Evolutionary conservation across 2,797 vertebrate species (phyloP), one percentile per base, ranked within the genome.

Genomic region (Atherinosoma microstoma): DNA sequence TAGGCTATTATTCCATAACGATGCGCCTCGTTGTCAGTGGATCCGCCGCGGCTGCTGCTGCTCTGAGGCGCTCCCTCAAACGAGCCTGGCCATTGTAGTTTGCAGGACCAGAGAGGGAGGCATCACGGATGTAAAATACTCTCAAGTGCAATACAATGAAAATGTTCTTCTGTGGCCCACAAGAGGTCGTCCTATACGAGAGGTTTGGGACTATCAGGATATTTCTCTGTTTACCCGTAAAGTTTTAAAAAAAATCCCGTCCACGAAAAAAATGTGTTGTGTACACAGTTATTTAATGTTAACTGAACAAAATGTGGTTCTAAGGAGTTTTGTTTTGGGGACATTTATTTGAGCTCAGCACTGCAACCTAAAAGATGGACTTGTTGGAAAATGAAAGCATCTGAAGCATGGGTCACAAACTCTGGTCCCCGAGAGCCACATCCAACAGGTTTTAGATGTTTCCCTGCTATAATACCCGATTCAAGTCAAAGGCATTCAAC

Each of bases 11-110:
- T 60, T 83, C 76, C 70, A 56, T 63, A 63, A 3, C 49, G 0
- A 24, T 18, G 78, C 51, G 73, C 62, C 51, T 73, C 58, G 63
- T 58, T 58, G 45, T 59, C 35, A 36, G 79, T 47, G 47, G 6
- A 60, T 47, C 0, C 35, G 64, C 72, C 18, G 60, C 64, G 56
- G 63, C 69, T 38, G 76, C 75, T 72, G 73, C 76, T 36, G 22
- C 63, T 58, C 83, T 72, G 47, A 73, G 69, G 75, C 58, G 83
- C 66, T 80, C 76, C 74, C 84, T 91, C 82, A 84, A 3, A 67
- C 64, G 75, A 79, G 79, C 77, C 80, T 75, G 84, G 77, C 78
- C 83, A 91, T 92, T 87, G 86, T 90, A 80, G 79, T 80, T 34
- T 38, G 27, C 66, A 66, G 80, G n/a, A 78, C 47, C 76, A 56